phyloP scores from a whole-genome alignment of 2,888 invertebrate genomes.

The Aporophyla lueneburgensis region DNA sequence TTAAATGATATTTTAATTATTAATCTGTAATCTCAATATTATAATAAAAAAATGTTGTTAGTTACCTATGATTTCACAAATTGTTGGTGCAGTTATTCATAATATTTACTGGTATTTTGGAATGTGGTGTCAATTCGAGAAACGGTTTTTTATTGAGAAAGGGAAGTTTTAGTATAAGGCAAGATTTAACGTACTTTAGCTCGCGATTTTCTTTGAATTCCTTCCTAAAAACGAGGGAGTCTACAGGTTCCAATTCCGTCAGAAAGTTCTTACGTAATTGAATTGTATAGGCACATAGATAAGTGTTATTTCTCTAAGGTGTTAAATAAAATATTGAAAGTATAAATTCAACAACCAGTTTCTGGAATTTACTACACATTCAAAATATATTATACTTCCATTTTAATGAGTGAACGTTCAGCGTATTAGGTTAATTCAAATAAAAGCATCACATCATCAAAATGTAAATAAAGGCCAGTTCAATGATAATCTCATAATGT shows the following conservation, averaged over 20 bases:
- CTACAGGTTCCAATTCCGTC: conserved; percentile 64
- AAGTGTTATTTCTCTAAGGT: conserved; percentile 44
- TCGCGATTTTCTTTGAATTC: conserved; percentile 31
- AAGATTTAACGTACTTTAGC: conserved; percentile 1
- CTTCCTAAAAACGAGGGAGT: conserved; percentile 45
- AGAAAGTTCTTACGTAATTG: conserved; percentile 61
- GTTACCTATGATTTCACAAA: conserved; percentile 86
- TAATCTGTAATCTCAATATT: conserved; percentile 82
- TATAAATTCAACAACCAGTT: conserved; percentile 14
- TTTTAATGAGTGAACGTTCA: conserved; percentile 32
- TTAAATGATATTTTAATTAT: conserved; percentile 75
- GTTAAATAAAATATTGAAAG: conserved; percentile 11
- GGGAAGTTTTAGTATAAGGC: conserved; percentile 32
- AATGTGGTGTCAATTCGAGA: conserved; percentile 55
- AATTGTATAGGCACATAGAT: conserved; percentile 42
- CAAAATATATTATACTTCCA: conserved; percentile 24
- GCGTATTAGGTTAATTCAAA: conserved; percentile 54
- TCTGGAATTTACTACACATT: conserved; percentile 42
- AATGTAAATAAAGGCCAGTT: conserved; percentile 69
- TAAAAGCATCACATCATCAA: conserved; percentile 61
- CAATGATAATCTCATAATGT: conserved; percentile 45
- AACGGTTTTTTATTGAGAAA: conserved; percentile 48
- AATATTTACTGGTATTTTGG: conserved; percentile 43
- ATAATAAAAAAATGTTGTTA: conserved; percentile 75
- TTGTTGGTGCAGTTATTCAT: conserved; percentile 79